These are phyloP conservation scores for Zaprionus bogoriensis DNA, from an alignment of 2,888 invertebrate genomes.

Conservation along the genomic window DNA sequence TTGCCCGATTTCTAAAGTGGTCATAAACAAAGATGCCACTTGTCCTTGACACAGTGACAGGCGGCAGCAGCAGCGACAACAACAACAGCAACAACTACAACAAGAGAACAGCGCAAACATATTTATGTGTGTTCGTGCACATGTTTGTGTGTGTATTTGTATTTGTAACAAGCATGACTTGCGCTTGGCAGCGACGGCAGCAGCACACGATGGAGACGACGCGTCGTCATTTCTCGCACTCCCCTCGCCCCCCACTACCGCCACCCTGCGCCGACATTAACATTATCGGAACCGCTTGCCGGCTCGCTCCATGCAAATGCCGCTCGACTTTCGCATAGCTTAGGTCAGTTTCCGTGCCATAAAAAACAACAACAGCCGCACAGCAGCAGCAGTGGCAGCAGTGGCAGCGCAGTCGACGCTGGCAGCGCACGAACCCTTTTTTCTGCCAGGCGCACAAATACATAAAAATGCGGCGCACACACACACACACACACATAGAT, in stretches of 20 bases:
- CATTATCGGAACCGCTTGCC: conserved; percentile 54
- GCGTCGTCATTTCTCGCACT: conserved; percentile 48
- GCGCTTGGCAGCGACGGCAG: conserved; percentile 52
- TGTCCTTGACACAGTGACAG: conserved; percentile 75
- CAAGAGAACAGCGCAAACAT: conserved; percentile 17
- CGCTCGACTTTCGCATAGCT: conserved; percentile 62
- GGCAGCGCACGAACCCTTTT: conserved; percentile 39
- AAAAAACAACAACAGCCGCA: conserved; percentile 40
- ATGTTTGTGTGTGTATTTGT: conserved; percentile 15
- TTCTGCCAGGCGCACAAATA: conserved; percentile 20
- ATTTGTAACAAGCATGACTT: conserved; percentile 60
- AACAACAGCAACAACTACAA: conserved; percentile 31
- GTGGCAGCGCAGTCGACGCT: conserved; percentile 18
- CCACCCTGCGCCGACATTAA: conserved; percentile 44
- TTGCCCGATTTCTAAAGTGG: conserved; percentile 58
- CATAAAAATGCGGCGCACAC: conserved; percentile 21
- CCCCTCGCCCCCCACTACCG: conserved; percentile 3
- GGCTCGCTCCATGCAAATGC: conserved; percentile 62
- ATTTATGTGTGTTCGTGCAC: conserved; percentile 10
- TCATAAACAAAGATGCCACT: conserved; percentile 69
- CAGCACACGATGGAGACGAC: conserved; percentile 30
- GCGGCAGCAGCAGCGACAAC: conserved; percentile 43
- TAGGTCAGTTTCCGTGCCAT: conserved; percentile 68
- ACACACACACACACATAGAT: conserved; percentile 16
- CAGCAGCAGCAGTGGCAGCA: conserved; percentile 31